Base-by-base conservation (phyloP, 2,888 invertebrate species). In the Geophilus truncorum region DNA sequence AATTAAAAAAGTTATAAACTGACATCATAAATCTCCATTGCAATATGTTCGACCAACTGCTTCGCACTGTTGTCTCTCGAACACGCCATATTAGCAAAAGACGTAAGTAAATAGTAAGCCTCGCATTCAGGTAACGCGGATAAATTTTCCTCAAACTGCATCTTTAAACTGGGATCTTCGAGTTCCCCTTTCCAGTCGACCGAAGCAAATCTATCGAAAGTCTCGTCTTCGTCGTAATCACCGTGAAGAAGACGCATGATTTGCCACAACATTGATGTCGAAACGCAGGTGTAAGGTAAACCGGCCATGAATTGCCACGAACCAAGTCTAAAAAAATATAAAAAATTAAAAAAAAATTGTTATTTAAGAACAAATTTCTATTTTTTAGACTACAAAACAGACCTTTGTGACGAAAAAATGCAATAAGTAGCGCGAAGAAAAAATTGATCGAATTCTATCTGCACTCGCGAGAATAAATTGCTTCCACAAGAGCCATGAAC, bases 291-390 rank as follows among this genome's bases (percentile, higher is more conserved):
- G 83, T 85, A 87, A 3, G 94, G 93, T 83, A 94, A 89, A 23
- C 92, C 91, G 15, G 93, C 92, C 84, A 94, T 90, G 87, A 93
- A 94, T 86, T 94, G 94, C 92, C 94, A 93, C 1, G 93, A 92
- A 9, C 93, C 93, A 82, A 93, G 88, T 79, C 87, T 87, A 82
- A 25, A 83, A 81, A 78, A 21, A 15, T 0, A 76, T 12, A 15
- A n/a, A 40, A 18, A 79, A 30, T 1, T 5, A 9, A 28, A 28
- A 6, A 2, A 0, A 10, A 70, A 12, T 2, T 28, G 3, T n/a
- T 3, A 25, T 7, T 62, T 18, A 25, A 70, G 18, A 10, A 2
- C 70, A 4, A 70, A 25, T n/a, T 62, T 62, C 62, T 7, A 23
- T 7, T 7, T 21, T 12, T 7, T 7, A 18, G 12, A 62, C 7